Evolutionary conservation across 2,888 invertebrate species (phyloP), one percentile per base, ranked within the genome.

Genomic region (Nipponacmea schrenckii): DNA sequence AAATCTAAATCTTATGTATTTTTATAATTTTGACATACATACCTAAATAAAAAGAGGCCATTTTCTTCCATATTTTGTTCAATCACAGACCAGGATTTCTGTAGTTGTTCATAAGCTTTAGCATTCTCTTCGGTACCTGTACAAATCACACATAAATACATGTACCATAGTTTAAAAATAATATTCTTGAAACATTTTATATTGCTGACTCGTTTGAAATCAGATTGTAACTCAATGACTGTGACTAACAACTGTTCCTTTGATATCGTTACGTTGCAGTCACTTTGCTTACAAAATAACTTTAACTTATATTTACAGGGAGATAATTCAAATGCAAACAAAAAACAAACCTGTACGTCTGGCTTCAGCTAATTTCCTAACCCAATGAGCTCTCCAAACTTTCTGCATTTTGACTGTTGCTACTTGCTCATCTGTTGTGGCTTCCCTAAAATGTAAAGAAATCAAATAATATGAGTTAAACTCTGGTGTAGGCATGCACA

Each of bases 371-470:
- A 88, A 77, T 67, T 86, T 87, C 17, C 88, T 79, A 14, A 85
- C 86, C 77, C 79, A 84, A 74, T 79, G 84, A 10, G 87, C 87
- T 64, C 86, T 81, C 84, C 84, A 86, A 31, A 72, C 70, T 72
- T 81, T 87, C 81, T 89, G 88, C n/a, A 89, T 78, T 71, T 84
- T 85, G 20, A 87, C 82, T 56, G 84, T 83, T 3, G 88, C 85
- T 24, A 86, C 79, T 44, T 85, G 85, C 68, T 88, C 87, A 64
- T 86, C 86, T 20, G 84, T 71, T 1, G 85, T 86, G 1, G 83
- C 78, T 67, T 86, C 86, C 72, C 87, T 87, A 79, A 24, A 72
- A 44, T 2, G 45, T 65, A 67, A 2, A 31, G 7, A 31, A 7
- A 39, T 39, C 39, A 39, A 39, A 5, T n/a, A n/a, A n/a, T 69